phyloP scores from a whole-genome alignment of 2,888 invertebrate genomes.

The Neria commutata region DNA sequence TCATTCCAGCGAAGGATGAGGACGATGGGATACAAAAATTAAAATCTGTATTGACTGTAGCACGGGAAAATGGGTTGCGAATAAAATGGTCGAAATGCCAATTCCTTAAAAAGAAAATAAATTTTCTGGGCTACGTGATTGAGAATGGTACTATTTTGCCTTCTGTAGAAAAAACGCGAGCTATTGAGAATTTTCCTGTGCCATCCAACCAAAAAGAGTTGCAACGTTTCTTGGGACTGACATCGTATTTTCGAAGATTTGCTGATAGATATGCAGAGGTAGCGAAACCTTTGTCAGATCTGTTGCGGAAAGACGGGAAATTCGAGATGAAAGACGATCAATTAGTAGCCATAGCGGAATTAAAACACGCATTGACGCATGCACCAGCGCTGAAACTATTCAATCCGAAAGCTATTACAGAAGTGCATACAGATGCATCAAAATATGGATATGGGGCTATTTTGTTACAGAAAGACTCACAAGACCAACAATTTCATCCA shows the following conservation, averaged over 20 bases:
- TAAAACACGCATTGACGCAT: constrained; percentile 20
- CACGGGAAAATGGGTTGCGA: constrained; percentile 16
- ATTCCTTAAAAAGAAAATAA: constrained; percentile 19
- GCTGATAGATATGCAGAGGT: constrained; percentile 4
- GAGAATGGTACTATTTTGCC: constrained; percentile 25
- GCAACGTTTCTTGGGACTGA: constrained; percentile 29
- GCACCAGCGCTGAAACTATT: constrained; percentile 32
- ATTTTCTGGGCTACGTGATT: constrained; percentile 32
- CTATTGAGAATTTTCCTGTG: constrained; percentile 22
- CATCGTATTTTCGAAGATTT: constrained; percentile 28
- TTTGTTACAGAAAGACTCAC: constrained; percentile 27
- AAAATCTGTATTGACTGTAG: constrained; percentile 18
- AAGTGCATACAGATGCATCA: constrained; percentile 34
- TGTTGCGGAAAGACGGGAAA: constrained; percentile 29
- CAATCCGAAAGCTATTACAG: constrained; percentile 26
- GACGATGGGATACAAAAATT: not conserved
- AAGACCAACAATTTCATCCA: constrained; percentile 24
- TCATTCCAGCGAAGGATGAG: not conserved
- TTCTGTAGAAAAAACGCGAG: constrained; percentile 22
- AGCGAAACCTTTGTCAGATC: constrained; percentile 23
- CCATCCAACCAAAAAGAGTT: constrained; percentile 24
- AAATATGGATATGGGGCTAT: constrained; percentile 31
- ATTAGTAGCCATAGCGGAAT: constrained; percentile 20
- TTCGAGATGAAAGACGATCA: constrained; percentile 25
- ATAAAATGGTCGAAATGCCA: constrained; percentile 31